Evolutionary conservation across 1,140 invertebrate genomes (phyloP), one percentile per base, ranked within the genome.

Genomic region (Pogonognathellus flavescens): DNA sequence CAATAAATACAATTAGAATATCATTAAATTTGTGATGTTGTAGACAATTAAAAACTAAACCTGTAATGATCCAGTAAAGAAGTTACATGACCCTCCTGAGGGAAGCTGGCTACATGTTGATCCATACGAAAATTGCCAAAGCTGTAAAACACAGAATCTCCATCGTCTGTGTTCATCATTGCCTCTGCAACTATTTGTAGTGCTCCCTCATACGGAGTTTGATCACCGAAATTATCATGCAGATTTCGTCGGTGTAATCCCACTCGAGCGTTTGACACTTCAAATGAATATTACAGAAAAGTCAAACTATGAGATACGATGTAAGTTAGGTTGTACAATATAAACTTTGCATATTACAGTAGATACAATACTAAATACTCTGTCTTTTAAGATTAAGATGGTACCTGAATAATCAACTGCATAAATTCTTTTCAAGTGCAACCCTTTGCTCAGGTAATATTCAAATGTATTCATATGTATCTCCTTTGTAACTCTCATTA

Each of bases 51-150:
- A 49, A n/a, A n/a, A 62, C 2, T 18, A n/a, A 10, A 76, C 70
- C 31, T 76, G 31, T 76, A 76, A 50, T 76, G 70, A 18, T 25
- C 14, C 70, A 76, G 41, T 6, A 76, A 16, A 16, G 31, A 41
- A 0, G 14, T 31, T 25, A 76, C 41, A 50, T 76, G 70, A 49
- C 70, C 31, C 1, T 5, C 6, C 10, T 76, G 70, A 18, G 70
- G 31, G 10, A 85, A 85, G 16, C 31, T 85, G 8, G 57, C 18
- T 16, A 85, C 80, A 41, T 85, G 55, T 31, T 72, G 55, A 76
- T 76, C 70, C 84, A 85, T 85, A 31, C 70, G 59, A 49, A 55
- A 55, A 82, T 70, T 85, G 57, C 84, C 84, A 25, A 85, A 85
- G 25, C 76, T 70, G 20, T 85, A 85, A 66, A 85, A 86, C 0